Evolutionary conservation across 2,113 vertebrate species (phyloP).

Genomic region (Bungarus multicinctus): DNA sequence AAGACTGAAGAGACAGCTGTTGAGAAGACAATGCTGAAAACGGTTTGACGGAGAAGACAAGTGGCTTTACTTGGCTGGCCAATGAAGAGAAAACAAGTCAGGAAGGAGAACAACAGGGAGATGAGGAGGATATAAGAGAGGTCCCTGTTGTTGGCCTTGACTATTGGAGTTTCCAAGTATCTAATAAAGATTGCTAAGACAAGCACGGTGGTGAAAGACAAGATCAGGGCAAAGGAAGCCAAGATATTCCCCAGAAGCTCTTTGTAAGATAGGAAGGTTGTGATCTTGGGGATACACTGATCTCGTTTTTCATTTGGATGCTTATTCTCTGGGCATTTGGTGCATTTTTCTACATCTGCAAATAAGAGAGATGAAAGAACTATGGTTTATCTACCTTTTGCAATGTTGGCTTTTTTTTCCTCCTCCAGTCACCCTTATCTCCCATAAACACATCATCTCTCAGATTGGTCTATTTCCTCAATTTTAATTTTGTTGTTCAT

Average conservation of each 20-base stretch:
- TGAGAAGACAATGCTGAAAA: too few relatives aligned
- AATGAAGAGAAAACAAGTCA: too few relatives aligned
- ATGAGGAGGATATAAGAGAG: neutral
- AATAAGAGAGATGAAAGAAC: neutral
- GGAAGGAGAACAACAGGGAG: neutral
- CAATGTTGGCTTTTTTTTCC: neutral
- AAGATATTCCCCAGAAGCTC: neutral
- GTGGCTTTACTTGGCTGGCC: too few relatives aligned
- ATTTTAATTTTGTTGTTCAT: too few relatives aligned
- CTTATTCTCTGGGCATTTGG: neutral
- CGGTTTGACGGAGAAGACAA: too few relatives aligned
- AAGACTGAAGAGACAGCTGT: too few relatives aligned
- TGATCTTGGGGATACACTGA: neutral
- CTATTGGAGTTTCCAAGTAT: neutral
- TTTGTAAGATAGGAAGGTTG: neutral
- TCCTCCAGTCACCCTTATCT: neutral
- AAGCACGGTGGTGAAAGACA: neutral
- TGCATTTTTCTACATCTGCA: neutral
- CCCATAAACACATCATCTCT: too few relatives aligned
- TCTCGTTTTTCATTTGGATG: neutral
- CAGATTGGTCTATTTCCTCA: too few relatives aligned
- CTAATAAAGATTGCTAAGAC: neutral
- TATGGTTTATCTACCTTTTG: neutral
- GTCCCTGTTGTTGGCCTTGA: neutral
- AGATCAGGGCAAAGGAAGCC: neutral